Evolutionary conservation across 2,888 invertebrate genomes (phyloP).

Genomic region (Tryphoninae sp.): DNA sequence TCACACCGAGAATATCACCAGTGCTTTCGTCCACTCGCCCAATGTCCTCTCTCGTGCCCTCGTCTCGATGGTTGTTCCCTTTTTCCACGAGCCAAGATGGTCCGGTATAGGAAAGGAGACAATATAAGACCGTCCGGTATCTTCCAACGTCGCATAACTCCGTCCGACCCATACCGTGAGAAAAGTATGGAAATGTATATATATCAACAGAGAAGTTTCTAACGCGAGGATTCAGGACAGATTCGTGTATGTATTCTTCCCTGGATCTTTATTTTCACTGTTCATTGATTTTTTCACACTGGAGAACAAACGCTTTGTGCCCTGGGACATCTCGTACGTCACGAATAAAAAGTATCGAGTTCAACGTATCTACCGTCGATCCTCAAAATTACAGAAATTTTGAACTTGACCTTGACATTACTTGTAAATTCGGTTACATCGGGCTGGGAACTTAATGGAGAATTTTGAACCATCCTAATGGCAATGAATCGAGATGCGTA

Average conservation of each 20-base stretch:
- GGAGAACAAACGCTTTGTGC: not conserved
- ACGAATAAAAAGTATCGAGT: not conserved
- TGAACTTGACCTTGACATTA: too few species aligned
- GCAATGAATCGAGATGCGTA: too few species aligned
- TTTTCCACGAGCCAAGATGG: conserved; percentile 31
- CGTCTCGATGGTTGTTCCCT: conserved; percentile 40
- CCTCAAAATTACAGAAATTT: not conserved
- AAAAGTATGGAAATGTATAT: conserved; percentile 35
- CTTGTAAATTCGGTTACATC: too few species aligned
- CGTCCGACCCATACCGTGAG: conserved; percentile 1
- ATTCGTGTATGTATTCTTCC: conserved; percentile 25
- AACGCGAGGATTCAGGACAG: conserved; percentile 18
- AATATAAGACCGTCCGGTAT: conserved; percentile 11
- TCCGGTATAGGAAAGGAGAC: conserved; percentile 26
- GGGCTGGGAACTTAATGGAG: too few species aligned
- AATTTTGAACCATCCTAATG: too few species aligned
- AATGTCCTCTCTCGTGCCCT: conserved; percentile 52
- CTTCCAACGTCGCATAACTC: conserved; percentile 34
- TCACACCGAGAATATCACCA: conserved; percentile 70
- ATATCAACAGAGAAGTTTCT: conserved; percentile 13
- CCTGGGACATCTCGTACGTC: not conserved
- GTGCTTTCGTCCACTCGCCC: conserved; percentile 55
- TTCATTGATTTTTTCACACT: conserved; percentile 8
- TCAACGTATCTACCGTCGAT: not conserved
- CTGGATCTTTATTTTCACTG: conserved; percentile 21